A percentile compares a stretch with the other conserved stretches of the same genome.
These are phyloP conservation scores for Paraescarpia echinospica DNA, from an alignment of 1,140 invertebrate genomes.

Conservation along the genomic window DNA sequence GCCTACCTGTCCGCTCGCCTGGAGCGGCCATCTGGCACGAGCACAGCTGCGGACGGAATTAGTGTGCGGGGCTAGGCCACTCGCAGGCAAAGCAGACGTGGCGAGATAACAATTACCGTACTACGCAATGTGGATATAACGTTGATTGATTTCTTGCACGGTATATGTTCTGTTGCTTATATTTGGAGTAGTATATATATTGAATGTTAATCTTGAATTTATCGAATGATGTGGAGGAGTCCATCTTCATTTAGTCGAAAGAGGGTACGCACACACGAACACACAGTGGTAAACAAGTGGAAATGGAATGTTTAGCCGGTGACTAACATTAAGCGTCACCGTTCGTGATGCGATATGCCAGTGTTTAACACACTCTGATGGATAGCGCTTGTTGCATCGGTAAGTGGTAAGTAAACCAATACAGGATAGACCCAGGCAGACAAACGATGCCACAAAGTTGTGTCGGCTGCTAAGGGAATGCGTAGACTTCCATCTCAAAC, in stretches of 20 bases:
- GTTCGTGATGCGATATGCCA: background rate
- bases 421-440: background rate
- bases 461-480: background rate
- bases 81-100: background rate
- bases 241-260: background rate
- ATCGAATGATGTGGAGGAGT: too few species aligned
- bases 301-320: background rate
- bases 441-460: background rate
- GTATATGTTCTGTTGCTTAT: too few species aligned
- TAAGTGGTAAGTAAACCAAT: background rate
- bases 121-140: too few species aligned
- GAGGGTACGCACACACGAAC: background rate
- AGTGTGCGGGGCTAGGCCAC: background rate
- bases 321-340: background rate
- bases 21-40: background rate
- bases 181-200: too few species aligned
- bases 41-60: background rate
- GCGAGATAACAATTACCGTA: background rate
- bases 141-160: too few species aligned
- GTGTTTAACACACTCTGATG: background rate
- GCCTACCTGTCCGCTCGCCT: background rate
- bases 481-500: background rate
- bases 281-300: background rate
- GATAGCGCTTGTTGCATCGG: background rate
- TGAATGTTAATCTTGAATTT: too few species aligned